Conservation (phyloP, 35 echinoderm and acorn worm species). For the Apostichopus californicus region DNA sequence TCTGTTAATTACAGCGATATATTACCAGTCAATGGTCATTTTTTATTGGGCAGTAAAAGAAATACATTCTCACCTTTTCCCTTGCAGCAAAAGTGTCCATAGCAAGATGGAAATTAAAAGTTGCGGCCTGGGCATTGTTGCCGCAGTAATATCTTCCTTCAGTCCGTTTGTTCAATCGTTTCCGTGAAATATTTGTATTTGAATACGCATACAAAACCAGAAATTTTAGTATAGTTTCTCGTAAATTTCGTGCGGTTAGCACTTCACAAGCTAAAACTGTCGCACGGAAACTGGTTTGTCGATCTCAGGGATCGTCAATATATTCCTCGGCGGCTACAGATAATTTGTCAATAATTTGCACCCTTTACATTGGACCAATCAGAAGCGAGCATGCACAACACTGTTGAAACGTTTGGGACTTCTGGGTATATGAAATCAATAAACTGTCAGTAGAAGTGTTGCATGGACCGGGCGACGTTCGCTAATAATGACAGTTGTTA, state of each 20-base stretch:
- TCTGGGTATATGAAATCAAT: neutral
- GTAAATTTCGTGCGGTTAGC: neutral
- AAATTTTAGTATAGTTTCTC: neutral
- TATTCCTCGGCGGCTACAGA: neutral
- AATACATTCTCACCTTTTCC: neutral
- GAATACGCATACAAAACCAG: neutral
- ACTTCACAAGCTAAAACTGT: neutral
- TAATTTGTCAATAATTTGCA: neutral
- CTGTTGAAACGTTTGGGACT: neutral
- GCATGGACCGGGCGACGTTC: neutral
- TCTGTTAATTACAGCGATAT: too few relatives aligned
- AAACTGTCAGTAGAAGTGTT: neutral
- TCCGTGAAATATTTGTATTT: neutral
- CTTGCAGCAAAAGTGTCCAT: constrained; percentile 1
- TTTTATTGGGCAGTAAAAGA: too few relatives aligned
- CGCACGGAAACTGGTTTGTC: neutral
- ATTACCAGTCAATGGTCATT: too few relatives aligned
- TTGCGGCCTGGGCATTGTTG: constrained; percentile 10
- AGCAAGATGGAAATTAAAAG: constrained; percentile 18
- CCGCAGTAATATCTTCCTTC: constrained; percentile 6
- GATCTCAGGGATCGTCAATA: neutral
- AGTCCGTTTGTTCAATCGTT: neutral
- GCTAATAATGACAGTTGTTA: neutral
- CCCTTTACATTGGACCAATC: neutral
- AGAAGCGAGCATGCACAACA: neutral